These are phyloP conservation scores for Semnopithecus entellus DNA, from an alignment of 2,113 vertebrate genomes.

Conservation along the genomic window DNA sequence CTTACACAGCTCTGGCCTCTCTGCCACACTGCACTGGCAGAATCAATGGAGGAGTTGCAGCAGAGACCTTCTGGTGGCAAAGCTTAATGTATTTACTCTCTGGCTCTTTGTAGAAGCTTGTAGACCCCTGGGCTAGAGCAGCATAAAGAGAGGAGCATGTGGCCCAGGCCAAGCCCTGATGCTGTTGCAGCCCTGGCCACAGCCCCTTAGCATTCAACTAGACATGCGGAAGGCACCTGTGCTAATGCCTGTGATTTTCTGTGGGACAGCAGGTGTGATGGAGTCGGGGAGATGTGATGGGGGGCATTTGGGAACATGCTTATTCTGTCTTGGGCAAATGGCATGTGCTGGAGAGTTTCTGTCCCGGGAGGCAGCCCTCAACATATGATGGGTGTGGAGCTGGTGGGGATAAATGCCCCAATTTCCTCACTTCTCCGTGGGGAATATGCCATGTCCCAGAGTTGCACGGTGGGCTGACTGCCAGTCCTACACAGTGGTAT, in stretches of 20 bases:
- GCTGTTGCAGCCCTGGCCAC: background rate
- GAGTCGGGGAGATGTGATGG: accelerated
- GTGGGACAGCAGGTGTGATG: background rate
- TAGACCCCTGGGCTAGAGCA: background rate
- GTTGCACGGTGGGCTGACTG: accelerated
- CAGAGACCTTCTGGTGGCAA: background rate
- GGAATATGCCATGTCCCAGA: background rate
- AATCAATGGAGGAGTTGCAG: background rate
- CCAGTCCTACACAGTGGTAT: accelerated
- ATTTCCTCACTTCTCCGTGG: background rate
- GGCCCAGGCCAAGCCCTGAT: background rate
- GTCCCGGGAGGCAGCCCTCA: background rate
- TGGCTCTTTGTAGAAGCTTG: background rate
- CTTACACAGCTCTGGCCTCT: accelerated
- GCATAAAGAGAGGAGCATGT: background rate
- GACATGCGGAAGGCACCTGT: accelerated
- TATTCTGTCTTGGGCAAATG: background rate
- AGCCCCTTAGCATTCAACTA: background rate
- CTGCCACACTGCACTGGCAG: background rate
- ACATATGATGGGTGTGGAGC: background rate
- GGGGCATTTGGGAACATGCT: too few relatives aligned
- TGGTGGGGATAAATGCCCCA: background rate
- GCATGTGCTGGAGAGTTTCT: background rate
- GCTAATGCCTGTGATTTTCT: background rate
- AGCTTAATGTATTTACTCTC: background rate